Conservation (phyloP, 2,113 vertebrate species). For the Podarcis cretensis region DNA sequence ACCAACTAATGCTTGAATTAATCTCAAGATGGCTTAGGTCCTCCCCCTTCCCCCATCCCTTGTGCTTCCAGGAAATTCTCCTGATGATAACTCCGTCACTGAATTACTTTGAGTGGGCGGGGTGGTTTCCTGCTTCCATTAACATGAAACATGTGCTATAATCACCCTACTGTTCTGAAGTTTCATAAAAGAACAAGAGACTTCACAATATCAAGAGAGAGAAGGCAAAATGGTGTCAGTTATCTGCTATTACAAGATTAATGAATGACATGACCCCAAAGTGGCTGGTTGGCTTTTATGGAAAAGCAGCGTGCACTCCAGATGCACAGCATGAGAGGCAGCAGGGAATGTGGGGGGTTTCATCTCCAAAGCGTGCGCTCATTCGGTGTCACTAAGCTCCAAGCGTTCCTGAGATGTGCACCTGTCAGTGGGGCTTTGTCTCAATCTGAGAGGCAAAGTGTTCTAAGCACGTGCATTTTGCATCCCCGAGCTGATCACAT, state of each 20-base stretch:
- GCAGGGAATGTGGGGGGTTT: background rate
- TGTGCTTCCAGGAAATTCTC: background rate
- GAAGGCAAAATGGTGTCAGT: background rate
- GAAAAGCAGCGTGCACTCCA: background rate
- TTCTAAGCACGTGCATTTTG: fast-evolving
- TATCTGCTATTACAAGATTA: background rate
- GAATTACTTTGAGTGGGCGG: background rate
- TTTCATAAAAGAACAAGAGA: background rate
- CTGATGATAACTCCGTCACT: background rate
- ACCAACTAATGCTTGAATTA: background rate
- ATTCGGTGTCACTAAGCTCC: background rate
- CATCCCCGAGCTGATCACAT: background rate
- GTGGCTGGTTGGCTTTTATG: background rate
- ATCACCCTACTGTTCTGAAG: background rate
- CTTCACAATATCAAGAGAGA: fast-evolving
- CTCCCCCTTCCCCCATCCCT: background rate
- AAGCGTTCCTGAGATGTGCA: background rate
- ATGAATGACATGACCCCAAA: background rate
- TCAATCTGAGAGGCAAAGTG: fast-evolving
- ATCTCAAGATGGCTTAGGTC: background rate
- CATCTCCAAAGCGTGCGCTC: background rate
- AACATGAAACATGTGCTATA: fast-evolving
- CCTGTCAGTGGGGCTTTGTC: background rate
- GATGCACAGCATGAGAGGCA: background rate
- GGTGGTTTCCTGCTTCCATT: background rate